Conservation (phyloP, 2,888 invertebrate genomes). For the Epistrophella euchroma region DNA sequence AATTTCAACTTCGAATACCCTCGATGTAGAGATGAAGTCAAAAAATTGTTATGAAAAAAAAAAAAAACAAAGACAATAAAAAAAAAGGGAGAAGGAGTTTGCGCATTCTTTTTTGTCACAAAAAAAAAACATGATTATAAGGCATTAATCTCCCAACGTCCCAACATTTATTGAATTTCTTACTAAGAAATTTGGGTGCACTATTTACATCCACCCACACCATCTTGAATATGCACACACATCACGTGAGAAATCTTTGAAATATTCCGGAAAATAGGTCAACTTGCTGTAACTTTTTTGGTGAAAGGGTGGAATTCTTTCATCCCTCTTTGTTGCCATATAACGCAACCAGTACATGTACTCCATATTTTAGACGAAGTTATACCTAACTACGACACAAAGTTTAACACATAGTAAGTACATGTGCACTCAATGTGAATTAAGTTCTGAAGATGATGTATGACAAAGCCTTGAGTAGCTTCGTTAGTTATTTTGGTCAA, state of each 20-base stretch:
- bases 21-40: background rate
- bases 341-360: background rate
- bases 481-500: conserved; percentile 28
- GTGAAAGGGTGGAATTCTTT: background rate
- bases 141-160: background rate
- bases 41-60: background rate
- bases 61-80: background rate
- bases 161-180: background rate
- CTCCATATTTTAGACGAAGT: background rate
- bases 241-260: conserved; percentile 7
- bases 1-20: background rate
- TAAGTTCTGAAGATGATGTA: conserved; percentile 43
- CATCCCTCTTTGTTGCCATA: background rate
- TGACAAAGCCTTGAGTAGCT: conserved; percentile 47
- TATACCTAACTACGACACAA: background rate
- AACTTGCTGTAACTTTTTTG: conserved; percentile 17
- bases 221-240: background rate
- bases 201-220: background rate
- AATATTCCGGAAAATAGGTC: conserved; percentile 24
- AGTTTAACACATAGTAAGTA: conserved; percentile 34
- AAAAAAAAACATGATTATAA: background rate
- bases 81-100: conserved; percentile 4
- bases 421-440: conserved; percentile 60
- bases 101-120: background rate
- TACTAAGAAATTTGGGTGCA: conserved; percentile 5